Percentiles rank a stretch among this genome's conserved stretches.
phyloP scores from a whole-genome alignment of 2,113 vertebrate species.

The Scomber scombrus region DNA sequence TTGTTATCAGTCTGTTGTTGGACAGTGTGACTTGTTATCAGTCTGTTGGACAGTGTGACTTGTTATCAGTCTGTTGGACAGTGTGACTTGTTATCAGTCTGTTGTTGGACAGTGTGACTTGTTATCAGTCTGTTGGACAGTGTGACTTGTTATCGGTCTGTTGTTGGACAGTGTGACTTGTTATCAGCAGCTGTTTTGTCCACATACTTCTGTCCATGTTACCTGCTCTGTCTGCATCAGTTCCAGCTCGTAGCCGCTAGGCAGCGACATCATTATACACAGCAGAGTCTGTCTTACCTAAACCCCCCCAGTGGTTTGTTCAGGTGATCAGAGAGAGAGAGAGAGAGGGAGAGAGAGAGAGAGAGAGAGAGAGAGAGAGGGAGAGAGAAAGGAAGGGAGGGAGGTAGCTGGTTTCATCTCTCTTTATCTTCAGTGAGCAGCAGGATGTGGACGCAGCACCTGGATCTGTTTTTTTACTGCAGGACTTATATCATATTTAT shows the following conservation, averaged over 20 bases:
- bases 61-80: no score
- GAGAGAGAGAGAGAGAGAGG: conserved; percentile 47
- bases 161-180: no score
- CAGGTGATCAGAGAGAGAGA: conserved; percentile 90
- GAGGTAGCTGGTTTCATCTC: conserved; percentile 70
- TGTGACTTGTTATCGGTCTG: no score
- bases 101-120: no score
- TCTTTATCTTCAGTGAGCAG: conserved; percentile 80
- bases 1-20: no score
- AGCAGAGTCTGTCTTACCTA: conserved; percentile 70
- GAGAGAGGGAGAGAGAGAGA: conserved; percentile 40
- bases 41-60: no score
- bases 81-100: no score
- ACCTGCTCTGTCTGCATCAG: conserved; percentile 46
- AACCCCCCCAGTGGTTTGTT: conserved; percentile 69
- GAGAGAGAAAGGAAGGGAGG: conserved; percentile 32
- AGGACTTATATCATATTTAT: no score
- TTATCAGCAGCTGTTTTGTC: conserved; percentile 40
- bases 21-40: no score
- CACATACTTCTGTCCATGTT: conserved; percentile 2
- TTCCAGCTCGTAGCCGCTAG: conserved; percentile 74
- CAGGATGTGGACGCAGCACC: conserved; percentile 69
- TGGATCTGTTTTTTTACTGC: conserved; percentile 24
- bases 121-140: no score
- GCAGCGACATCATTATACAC: conserved; percentile 84